phyloP scores from a whole-genome alignment of 2,888 invertebrate species.

The Andrena bucephala region DNA sequence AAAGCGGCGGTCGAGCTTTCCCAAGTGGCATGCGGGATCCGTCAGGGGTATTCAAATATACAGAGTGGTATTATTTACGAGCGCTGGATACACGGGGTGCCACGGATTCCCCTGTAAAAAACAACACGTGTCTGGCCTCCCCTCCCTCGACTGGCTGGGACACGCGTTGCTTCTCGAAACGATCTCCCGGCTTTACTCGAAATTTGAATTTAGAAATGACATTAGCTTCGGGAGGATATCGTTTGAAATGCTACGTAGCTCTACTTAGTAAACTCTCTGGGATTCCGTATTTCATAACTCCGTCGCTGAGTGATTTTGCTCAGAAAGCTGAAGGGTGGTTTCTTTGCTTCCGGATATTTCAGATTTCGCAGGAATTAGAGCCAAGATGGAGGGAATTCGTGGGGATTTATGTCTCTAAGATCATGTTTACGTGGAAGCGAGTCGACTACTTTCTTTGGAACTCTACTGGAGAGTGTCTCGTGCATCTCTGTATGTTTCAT shows the following conservation, averaged over 20 bases:
- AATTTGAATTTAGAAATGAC: constrained; percentile 59
- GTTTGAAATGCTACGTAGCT: not conserved
- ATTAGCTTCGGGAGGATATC: constrained; percentile 5
- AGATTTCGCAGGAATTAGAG: not conserved
- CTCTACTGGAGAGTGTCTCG: constrained; percentile 26
- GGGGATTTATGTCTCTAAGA: not conserved
- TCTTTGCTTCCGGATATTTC: not conserved
- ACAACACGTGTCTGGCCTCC: constrained; percentile 67
- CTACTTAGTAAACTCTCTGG: not conserved
- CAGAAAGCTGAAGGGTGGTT: not conserved
- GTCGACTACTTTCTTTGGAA: not conserved
- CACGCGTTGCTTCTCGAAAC: constrained; percentile 27
- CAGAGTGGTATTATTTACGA: constrained; percentile 83
- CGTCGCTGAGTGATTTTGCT: not conserved
- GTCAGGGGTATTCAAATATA: constrained; percentile 83
- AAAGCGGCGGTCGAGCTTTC: constrained; percentile 59
- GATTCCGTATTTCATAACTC: not conserved
- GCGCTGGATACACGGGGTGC: constrained; percentile 76
- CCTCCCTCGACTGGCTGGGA: constrained; percentile 19
- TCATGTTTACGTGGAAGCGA: not conserved
- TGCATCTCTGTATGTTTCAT: constrained; percentile 36
- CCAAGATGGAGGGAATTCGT: not conserved
- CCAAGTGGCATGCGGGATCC: constrained; percentile 82
- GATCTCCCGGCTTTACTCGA: constrained; percentile 15
- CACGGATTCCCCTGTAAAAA: constrained; percentile 71